These are phyloP conservation scores for Teleiodes luculella DNA, from an alignment of 2,888 invertebrate species.

Conservation along the genomic window DNA sequence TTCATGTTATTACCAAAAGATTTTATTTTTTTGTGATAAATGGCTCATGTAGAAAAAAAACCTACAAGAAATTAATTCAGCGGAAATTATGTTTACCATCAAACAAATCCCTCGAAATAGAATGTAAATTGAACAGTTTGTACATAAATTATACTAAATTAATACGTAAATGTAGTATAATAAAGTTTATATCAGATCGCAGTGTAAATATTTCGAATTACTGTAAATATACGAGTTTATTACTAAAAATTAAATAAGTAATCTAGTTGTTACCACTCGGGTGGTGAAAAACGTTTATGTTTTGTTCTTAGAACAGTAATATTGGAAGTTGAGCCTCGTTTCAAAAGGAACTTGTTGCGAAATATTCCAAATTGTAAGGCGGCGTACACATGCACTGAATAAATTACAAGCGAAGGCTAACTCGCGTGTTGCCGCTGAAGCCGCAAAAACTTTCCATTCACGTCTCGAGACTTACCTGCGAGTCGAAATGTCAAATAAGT, in stretches of 20 bases:
- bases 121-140: constrained; percentile 47
- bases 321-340: constrained; percentile 21
- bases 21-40: not conserved
- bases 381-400: constrained; percentile 14
- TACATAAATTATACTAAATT: constrained; percentile 45
- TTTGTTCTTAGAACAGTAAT: constrained; percentile 67
- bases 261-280: constrained; percentile 50
- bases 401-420: constrained; percentile 10
- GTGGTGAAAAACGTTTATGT: constrained; percentile 58
- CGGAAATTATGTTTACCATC: not conserved
- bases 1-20: no score
- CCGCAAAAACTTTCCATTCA: constrained; percentile 18
- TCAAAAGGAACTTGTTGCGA: constrained; percentile 12
- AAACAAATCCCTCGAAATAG: constrained; percentile 7
- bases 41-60: not conserved
- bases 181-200: constrained; percentile 59
- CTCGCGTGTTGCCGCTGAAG: constrained; percentile 3
- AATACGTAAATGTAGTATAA: constrained; percentile 53
- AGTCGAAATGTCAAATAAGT: constrained; percentile 37
- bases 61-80: not conserved
- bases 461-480: constrained; percentile 22
- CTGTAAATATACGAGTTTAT: constrained; percentile 58
- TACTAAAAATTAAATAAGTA: constrained; percentile 16
- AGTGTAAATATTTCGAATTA: constrained; percentile 66
- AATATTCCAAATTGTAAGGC: constrained; percentile 12